A percentile compares a stretch with the other conserved stretches of the same genome.
phyloP scores from a whole-genome alignment of 1,140 invertebrate genomes.

The Aphidius ervi region DNA sequence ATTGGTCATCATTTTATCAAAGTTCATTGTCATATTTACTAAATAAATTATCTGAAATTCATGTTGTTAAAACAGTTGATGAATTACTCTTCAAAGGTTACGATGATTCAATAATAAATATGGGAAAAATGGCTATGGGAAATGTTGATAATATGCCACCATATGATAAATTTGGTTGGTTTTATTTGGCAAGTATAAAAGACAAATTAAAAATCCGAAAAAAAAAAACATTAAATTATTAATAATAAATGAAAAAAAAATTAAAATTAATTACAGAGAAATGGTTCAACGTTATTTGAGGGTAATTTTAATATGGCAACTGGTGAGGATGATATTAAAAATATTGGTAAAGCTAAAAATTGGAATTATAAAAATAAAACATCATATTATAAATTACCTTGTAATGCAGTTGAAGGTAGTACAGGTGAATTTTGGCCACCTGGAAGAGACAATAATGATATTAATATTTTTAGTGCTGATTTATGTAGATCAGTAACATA shows the following conservation, averaged over 20 bases:
- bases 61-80: constrained; percentile 62
- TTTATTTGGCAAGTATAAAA: constrained; percentile 64
- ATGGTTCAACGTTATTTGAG: constrained; percentile 66
- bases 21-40: constrained; percentile 57
- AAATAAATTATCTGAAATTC: constrained; percentile 51
- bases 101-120: constrained; percentile 63
- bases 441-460: constrained; percentile 54
- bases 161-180: constrained; percentile 74
- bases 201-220: background rate
- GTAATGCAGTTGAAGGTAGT: constrained; percentile 62
- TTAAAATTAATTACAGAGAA: constrained; percentile 56
- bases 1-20: constrained; percentile 56
- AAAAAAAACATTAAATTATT: too few species aligned
- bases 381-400: constrained; percentile 57
- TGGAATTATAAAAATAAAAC: constrained; percentile 67
- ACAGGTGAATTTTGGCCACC: constrained; percentile 74
- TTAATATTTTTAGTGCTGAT: constrained; percentile 63
- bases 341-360: constrained; percentile 61
- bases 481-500: constrained; percentile 59
- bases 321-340: constrained; percentile 55
- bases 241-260: too few species aligned
- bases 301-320: constrained; percentile 72
- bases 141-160: constrained; percentile 54
- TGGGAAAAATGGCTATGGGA: constrained; percentile 60
- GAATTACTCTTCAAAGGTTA: constrained; percentile 79